Percentiles rank a stretch among this genome's conserved stretches.
Conservation (phyloP, 2,113 vertebrate species). For the Vicugna pacos region DNA sequence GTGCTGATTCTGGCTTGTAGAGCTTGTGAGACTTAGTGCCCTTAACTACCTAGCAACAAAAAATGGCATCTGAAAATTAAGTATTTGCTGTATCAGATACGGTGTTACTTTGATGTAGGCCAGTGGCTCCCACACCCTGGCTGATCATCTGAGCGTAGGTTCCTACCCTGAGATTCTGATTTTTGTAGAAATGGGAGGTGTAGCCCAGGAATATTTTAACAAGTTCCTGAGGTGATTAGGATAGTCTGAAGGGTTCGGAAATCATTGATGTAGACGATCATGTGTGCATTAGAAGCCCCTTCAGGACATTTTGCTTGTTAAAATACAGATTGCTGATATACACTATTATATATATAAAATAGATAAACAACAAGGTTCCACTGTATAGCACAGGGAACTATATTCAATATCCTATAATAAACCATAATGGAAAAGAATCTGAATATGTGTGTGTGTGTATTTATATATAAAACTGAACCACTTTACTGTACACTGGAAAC, state of each 20-base stretch:
- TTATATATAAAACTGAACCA: too few species aligned
- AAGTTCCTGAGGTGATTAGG: background rate
- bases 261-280: background rate
- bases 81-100: background rate
- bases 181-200: background rate
- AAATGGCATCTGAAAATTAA: constrained; percentile 5
- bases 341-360: too few species aligned
- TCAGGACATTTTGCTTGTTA: background rate
- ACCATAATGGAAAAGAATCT: too few species aligned
- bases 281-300: background rate
- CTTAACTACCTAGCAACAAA: background rate
- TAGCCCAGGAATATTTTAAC: background rate
- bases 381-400: too few species aligned
- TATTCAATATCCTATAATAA: too few species aligned
- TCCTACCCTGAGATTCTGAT: background rate
- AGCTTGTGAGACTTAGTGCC: background rate
- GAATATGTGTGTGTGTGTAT: too few species aligned
- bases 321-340: background rate
- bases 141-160: background rate
- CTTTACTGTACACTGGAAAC: too few species aligned
- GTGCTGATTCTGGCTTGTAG: background rate
- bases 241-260: background rate
- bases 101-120: background rate
- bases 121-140: background rate
- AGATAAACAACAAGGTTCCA: too few species aligned